phyloP scores from a whole-genome alignment of 2,797 vertebrate genomes.

The Anguilla megastoma region DNA sequence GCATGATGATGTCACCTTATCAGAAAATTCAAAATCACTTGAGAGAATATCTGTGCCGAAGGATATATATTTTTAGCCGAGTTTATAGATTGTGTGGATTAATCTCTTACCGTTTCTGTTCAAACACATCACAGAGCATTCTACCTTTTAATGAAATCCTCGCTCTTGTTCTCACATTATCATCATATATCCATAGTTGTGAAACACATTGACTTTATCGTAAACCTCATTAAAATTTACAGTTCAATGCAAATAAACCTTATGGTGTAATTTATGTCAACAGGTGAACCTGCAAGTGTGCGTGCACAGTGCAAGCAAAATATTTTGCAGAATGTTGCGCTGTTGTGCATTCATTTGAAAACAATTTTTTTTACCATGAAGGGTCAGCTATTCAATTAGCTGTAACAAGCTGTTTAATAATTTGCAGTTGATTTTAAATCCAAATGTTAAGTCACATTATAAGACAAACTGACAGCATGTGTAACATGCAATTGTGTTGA shows the following conservation, averaged over 20 bases:
- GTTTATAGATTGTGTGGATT: background rate
- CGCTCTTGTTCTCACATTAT: background rate
- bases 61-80: background rate
- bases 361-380: background rate
- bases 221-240: background rate
- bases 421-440: background rate
- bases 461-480: background rate
- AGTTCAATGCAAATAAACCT: background rate
- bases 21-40: background rate
- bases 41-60: background rate
- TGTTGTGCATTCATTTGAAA: background rate
- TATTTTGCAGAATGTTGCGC: background rate
- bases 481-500: background rate
- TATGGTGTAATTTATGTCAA: background rate
- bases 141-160: background rate
- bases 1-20: background rate
- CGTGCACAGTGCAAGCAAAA: background rate
- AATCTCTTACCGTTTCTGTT: background rate
- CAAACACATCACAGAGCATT: background rate
- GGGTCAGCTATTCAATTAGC: background rate
- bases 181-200: background rate
- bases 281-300: background rate
- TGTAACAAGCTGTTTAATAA: background rate
- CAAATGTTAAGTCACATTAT: background rate
- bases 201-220: background rate